Percentiles rank a stretch among this genome's conserved stretches.
Evolutionary conservation across 2,113 vertebrate genomes (phyloP).

Genomic region (Ptychochromis oligacanthus): DNA sequence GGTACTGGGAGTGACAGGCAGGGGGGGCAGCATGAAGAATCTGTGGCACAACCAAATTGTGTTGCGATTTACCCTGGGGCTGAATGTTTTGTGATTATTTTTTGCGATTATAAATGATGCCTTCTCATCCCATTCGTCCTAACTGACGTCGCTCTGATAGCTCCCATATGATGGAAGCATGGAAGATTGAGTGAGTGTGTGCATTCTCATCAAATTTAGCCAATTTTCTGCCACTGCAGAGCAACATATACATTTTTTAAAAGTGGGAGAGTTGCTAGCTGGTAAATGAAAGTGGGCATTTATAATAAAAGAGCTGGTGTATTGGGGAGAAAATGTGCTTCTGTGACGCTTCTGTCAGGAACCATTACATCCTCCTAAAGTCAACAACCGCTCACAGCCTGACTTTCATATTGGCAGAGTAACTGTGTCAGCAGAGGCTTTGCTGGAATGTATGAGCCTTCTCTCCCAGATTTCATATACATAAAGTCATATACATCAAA

Average conservation of each 20-base stretch:
- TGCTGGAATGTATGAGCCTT: background rate
- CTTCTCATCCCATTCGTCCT: conserved; percentile 79
- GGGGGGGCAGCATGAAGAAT: conserved; percentile 76
- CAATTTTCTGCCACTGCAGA: conserved; percentile 72
- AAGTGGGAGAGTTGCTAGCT: conserved; percentile 25
- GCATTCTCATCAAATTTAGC: conserved; percentile 80
- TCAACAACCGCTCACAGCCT: background rate
- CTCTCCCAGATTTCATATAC: background rate
- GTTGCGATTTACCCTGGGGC: conserved; percentile 72
- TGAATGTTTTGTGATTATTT: conserved; percentile 74
- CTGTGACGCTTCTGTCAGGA: background rate
- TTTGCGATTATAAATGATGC: conserved; percentile 81
- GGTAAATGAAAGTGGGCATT: conserved; percentile 40
- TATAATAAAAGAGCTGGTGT: conserved; percentile 25
- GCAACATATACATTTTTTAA: conserved; percentile 63
- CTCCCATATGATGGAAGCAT: conserved; percentile 75
- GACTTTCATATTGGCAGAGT: background rate
- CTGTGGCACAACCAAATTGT: conserved; percentile 70
- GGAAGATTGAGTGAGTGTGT: conserved; percentile 72
- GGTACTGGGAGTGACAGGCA: conserved; percentile 67
- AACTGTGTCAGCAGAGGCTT: conserved; percentile 14
- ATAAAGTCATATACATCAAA: conserved; percentile 21
- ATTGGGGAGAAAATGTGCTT: background rate
- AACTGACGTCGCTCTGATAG: conserved; percentile 78
- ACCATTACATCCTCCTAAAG: background rate